A percentile compares a stretch with the other conserved stretches of the same genome.
Conservation (phyloP, 2,113 vertebrate species). For the Ardeotis arabs region DNA sequence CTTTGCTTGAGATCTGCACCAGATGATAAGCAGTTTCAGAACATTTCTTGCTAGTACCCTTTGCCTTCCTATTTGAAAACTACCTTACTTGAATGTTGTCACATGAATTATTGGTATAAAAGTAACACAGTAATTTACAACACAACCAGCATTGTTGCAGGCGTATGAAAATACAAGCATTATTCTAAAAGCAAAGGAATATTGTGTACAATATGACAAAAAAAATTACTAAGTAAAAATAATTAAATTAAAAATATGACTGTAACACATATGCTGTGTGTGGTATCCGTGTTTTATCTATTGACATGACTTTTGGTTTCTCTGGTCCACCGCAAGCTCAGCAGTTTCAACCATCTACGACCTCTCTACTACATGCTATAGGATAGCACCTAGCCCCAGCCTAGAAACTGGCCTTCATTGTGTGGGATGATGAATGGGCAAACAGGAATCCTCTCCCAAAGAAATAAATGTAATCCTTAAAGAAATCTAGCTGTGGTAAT, state of each 20-base stretch:
- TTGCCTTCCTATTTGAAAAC: background rate
- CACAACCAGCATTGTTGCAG: background rate
- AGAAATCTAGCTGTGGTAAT: background rate
- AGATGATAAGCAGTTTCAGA: background rate
- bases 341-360: background rate
- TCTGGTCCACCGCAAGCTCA: background rate
- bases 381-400: background rate
- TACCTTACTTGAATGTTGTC: background rate
- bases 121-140: background rate
- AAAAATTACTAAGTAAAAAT: background rate
- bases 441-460: background rate
- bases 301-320: background rate
- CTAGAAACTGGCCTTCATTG: background rate
- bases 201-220: background rate
- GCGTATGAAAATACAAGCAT: background rate
- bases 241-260: background rate
- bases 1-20: background rate
- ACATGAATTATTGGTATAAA: background rate
- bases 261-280: no score
- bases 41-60: background rate
- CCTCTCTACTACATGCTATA: background rate
- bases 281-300: background rate
- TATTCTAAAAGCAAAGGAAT: background rate
- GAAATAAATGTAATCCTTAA: rapidly evolving
- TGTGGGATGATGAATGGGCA: background rate